Base-by-base conservation (phyloP, 2,797 vertebrate species). In the Eupleurogrammus muticus region DNA sequence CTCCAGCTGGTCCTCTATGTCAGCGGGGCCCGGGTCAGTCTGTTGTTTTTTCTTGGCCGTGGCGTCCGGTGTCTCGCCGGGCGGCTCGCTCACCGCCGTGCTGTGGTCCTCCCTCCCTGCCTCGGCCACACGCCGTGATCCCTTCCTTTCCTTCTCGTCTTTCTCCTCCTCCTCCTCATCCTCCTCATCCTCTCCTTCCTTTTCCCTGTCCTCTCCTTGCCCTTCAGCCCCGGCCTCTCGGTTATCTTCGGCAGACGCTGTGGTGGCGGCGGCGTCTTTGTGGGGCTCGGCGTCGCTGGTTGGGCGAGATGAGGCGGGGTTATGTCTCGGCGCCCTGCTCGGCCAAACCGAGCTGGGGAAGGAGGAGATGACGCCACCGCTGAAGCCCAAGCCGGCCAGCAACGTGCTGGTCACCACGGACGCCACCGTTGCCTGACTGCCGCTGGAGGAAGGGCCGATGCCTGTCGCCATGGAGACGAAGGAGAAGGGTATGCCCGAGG, bases 381-480 rank as follows among this genome's bases (percentile, higher is more conserved):
- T 95, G 79, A 99, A 98, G 12, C 97, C 97, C 77, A 99, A 93
- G 36, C 96, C 96, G 0, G 97, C 97, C 68, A 99, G 93, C 48
- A 99, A 92, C 2, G 97, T 98, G 90, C 97, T 98, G 83, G 97
- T 99, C 78, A 99, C 96, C 82, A 99, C 95, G 0, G 97, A 98
- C 2, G 97, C 97, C 87, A 99, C 94, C 0, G 97, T 98, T 1
- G 97, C 97, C 83, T 98, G 97, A 86, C 96, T 98, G 74, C 97
- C 97, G 0, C 97, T 98, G 79, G 97, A 98, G 11, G 97, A 97
- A 0, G 97, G 97, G 4, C 97, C 96, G 65, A 98, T 98, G 55
- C 97, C 97, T 0, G 97, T 99, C 7, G 97, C 97, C 96, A 99
- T 98, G 50, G 97, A 99, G 56, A 99, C 97, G 0, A 99, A 98